A percentile compares a stretch with the other conserved stretches of the same genome.
Evolutionary conservation across 1,140 invertebrate species (phyloP).

Genomic region (Ectropis grisescens): DNA sequence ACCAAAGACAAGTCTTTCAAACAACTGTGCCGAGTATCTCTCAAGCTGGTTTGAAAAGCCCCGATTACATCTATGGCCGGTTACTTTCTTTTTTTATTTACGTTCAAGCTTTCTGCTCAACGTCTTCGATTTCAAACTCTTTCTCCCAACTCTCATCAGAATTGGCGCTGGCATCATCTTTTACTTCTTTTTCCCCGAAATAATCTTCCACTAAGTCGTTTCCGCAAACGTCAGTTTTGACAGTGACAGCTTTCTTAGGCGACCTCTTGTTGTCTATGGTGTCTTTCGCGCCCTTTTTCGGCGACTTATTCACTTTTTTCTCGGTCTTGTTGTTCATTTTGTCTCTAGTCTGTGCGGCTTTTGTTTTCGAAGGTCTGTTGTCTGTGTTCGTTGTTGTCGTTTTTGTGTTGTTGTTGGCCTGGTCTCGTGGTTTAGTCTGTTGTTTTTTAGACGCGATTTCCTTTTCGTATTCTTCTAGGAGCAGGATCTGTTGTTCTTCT

Average conservation of each 20-base stretch:
- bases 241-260: slow-evolving; percentile 25
- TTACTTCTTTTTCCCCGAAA: slow-evolving; percentile 55
- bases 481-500: slow-evolving; percentile 72
- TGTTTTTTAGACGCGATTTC: slow-evolving; percentile 55
- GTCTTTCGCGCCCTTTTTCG: no score
- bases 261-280: no score
- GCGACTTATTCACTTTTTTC: slow-evolving; percentile 10
- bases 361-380: slow-evolving; percentile 18
- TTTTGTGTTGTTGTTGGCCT: slow-evolving; percentile 35
- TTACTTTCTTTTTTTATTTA: no score
- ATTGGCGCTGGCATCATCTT: slow-evolving; percentile 64
- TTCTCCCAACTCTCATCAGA: slow-evolving; percentile 70
- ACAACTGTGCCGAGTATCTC: no score
- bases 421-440: slow-evolving; percentile 24
- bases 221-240: slow-evolving; percentile 45
- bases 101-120: slow-evolving; percentile 41
- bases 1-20: no score
- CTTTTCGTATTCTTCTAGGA: slow-evolving; percentile 72
- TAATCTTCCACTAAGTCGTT: slow-evolving; percentile 65
- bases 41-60: no score
- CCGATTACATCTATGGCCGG: slow-evolving; percentile 9
- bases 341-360: slow-evolving; percentile 24
- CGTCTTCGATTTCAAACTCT: slow-evolving; percentile 62
- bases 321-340: slow-evolving; percentile 35
- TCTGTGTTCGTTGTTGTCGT: slow-evolving; percentile 12